Evolutionary conservation across 2,113 vertebrate genomes (phyloP).

Genomic region (Percina caprodes): DNA sequence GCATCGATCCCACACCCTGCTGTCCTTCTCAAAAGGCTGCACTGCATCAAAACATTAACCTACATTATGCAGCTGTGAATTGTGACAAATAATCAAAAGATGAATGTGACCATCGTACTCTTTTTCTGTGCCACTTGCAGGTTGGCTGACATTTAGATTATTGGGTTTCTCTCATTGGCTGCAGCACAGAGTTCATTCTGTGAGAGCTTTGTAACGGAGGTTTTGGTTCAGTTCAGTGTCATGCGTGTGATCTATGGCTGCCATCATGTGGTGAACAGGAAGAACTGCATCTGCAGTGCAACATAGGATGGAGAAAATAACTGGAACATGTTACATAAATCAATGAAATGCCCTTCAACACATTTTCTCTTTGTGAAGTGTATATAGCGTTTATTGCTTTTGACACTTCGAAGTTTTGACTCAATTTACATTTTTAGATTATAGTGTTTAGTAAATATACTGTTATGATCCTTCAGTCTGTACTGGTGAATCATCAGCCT

Average conservation of each 20-base stretch:
- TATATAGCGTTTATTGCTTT: background rate
- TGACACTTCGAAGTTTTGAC: background rate
- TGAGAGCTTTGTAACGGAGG: background rate
- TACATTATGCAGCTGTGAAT: background rate
- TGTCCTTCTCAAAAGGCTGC: slow-evolving; percentile 14
- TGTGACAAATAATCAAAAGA: slow-evolving; percentile 1
- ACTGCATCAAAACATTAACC: slow-evolving; percentile 7
- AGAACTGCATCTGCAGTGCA: slow-evolving; percentile 8
- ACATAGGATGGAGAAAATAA: background rate
- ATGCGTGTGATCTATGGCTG: slow-evolving; percentile 39
- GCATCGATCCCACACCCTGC: slow-evolving; percentile 34
- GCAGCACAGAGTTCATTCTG: background rate
- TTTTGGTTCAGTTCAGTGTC: background rate
- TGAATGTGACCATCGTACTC: background rate
- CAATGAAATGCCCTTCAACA: background rate
- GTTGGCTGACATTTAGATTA: slow-evolving; percentile 40
- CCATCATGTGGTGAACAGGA: slow-evolving; percentile 63
- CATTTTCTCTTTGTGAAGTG: background rate
- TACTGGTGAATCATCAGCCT: background rate
- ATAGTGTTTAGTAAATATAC: background rate
- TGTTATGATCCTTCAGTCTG: background rate
- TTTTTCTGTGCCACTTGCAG: background rate
- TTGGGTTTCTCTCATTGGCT: slow-evolving; percentile 14
- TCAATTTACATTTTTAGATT: background rate
- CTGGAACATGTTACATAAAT: fast-evolving